Evolutionary conservation across 2,888 invertebrate genomes (phyloP), one percentile per base, ranked within the genome.

Genomic region (Caenorhabditis zanzibari): DNA sequence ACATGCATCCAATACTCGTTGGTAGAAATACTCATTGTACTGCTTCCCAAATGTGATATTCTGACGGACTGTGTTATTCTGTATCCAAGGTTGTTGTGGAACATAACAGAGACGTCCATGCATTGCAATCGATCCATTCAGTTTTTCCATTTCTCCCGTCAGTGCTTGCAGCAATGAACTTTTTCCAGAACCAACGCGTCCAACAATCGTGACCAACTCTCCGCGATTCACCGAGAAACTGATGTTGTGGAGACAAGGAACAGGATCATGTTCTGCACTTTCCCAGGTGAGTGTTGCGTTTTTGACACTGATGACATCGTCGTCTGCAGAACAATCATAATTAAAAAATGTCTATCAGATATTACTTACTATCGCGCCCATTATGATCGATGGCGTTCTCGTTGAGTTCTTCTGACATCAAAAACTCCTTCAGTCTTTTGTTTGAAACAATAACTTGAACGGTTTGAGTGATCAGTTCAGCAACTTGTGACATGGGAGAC

Each of bases 31-130:
- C 64, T 91, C 91, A 38, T 90, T 90, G 75, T 82, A 73, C 74
- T 74, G 54, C 61, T 80, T 85, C 41, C 90, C 90, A 93, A 99
- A 59, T 0, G 96, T 92, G 86, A 99, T 96, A 93, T 99, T 98
- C 92, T 97, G 95, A 90, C 95, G 95, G 32, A 98, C 93, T 0
- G 97, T 97, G 5, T 96, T 96, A 93, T 98, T 98, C 93, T 98
- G 98, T 81, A 98, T 98, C 98, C 98, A 98, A 0, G 98, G 97
- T 93, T 97, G 96, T 92, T 97, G 97, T 0, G 97, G 95, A 2
- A 97, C 96, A 93, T 96, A 97, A 0, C 97, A 96, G 12, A 95
- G 93, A 4, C 93, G 92, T 19, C 95, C 95, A 72, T 90, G 89
- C 24, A 90, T 89, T 16, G 86, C 19, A n/a, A 68, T 81, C n/a